Evolutionary conservation across 2,113 vertebrate species (phyloP).

Genomic region (Arothron firmamentum): DNA sequence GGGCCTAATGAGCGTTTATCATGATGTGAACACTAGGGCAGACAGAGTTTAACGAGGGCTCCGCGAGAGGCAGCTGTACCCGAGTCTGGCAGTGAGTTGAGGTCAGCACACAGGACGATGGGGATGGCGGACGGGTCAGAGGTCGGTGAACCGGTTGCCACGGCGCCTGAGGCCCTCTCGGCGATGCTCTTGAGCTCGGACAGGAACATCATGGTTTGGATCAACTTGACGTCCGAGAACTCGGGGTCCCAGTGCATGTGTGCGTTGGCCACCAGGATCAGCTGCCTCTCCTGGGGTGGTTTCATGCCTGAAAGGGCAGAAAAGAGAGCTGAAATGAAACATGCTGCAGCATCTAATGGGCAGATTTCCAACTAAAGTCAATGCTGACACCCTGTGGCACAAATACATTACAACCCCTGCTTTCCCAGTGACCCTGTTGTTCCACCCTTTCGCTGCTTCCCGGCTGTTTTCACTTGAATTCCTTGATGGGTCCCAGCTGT

Average conservation of each 20-base stretch:
- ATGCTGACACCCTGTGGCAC: slow-evolving; percentile 23
- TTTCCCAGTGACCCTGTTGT: background rate
- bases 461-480: too few species aligned
- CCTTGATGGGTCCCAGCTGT: background rate
- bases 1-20: background rate
- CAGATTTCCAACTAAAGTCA: background rate
- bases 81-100: slow-evolving; percentile 98
- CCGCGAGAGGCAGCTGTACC: slow-evolving; percentile 69
- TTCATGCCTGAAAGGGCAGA: slow-evolving; percentile 78
- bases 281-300: slow-evolving; percentile 83
- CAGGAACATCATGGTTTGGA: slow-evolving; percentile 99
- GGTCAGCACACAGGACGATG: slow-evolving; percentile 96
- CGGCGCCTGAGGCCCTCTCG: slow-evolving; percentile 83
- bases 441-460: background rate
- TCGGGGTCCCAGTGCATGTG: slow-evolving; percentile 99
- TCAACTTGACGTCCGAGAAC: slow-evolving; percentile 95
- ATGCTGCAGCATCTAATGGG: background rate
- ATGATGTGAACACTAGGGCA: background rate
- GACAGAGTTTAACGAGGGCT: background rate
- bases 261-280: slow-evolving; percentile 93
- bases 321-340: background rate
- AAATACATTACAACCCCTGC: background rate
- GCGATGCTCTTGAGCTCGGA: slow-evolving; percentile 96
- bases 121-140: slow-evolving; percentile 88
- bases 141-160: slow-evolving; percentile 76